A percentile compares a stretch with the other conserved stretches of the same genome.
phyloP scores from a whole-genome alignment of 2,113 vertebrate genomes.

The Carlito syrichta region DNA sequence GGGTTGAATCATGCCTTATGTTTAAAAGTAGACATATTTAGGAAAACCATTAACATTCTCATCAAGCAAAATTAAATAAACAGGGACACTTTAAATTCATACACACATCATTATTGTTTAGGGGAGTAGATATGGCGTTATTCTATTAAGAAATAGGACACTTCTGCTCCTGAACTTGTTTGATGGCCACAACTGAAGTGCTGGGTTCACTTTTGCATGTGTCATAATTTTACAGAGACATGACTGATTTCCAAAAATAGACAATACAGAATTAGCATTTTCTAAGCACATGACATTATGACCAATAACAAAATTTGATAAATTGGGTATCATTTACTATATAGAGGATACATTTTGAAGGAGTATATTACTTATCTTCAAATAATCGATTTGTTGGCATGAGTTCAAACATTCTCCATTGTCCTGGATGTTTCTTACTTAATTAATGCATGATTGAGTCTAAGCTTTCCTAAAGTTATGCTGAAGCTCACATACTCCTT shows the following conservation, averaged over 20 bases:
- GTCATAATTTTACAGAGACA: neutral
- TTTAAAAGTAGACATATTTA: neutral
- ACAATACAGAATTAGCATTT: neutral
- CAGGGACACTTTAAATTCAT: neutral
- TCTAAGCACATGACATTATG: neutral
- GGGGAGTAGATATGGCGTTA: neutral
- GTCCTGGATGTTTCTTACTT: neutral
- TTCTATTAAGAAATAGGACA: neutral
- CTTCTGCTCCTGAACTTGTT: neutral
- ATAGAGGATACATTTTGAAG: neutral
- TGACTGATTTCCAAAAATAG: neutral
- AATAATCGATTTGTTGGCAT: neutral
- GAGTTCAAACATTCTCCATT: neutral
- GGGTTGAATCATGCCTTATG: neutral
- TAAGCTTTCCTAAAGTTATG: neutral
- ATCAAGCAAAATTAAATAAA: neutral
- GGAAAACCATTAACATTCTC: neutral
- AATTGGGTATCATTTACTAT: neutral
- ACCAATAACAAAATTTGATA: neutral
- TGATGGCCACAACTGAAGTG: neutral
- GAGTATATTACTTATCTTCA: neutral
- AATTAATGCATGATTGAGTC: neutral
- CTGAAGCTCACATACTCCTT: neutral
- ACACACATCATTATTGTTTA: neutral
- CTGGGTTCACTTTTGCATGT: neutral